Conservation (phyloP, 2,888 invertebrate species). For the Agrotis segetum region DNA sequence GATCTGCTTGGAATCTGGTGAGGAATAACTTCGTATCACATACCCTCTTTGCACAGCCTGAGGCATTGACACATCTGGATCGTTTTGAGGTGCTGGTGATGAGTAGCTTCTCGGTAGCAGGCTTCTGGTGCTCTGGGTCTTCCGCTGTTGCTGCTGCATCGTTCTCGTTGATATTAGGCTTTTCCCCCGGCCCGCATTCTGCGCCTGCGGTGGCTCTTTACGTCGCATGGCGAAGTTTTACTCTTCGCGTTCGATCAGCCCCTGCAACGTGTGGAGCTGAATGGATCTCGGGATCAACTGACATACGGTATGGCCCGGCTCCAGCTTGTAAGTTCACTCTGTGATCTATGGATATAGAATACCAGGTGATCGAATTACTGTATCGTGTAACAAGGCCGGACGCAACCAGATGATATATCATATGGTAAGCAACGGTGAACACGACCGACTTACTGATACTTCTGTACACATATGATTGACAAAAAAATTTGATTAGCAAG, state of each 20-base stretch:
- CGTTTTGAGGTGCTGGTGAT: constrained; percentile 81
- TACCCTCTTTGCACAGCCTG: constrained; percentile 72
- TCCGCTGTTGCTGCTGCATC: constrained; percentile 83
- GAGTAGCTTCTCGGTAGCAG: constrained; percentile 86
- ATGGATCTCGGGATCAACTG: constrained; percentile 78
- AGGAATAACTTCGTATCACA: constrained; percentile 84
- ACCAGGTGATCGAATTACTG: constrained; percentile 81
- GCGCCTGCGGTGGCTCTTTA: constrained; percentile 77
- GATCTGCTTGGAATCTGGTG: constrained; percentile 83
- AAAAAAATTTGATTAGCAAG: constrained; percentile 70
- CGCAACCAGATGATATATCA: constrained; percentile 85
- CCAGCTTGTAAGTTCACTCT: constrained; percentile 78
- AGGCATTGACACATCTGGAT: constrained; percentile 68
- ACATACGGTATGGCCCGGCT: constrained; percentile 71
- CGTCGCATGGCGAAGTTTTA: constrained; percentile 77
- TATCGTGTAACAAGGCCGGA: constrained; percentile 86
- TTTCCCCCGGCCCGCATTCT: constrained; percentile 76
- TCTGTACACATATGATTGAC: constrained; percentile 68
- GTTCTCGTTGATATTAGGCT: constrained; percentile 84
- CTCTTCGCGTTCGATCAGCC: constrained; percentile 50
- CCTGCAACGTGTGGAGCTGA: constrained; percentile 75
- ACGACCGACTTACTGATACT: constrained; percentile 78
- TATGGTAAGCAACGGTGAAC: constrained; percentile 86
- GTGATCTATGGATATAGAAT: constrained; percentile 83
- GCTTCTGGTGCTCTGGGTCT: constrained; percentile 76